A percentile compares a stretch with the other conserved stretches of the same genome.
These are phyloP conservation scores for Synaphobranchus kaupii DNA, from an alignment of 2,797 vertebrate species.

Conservation along the genomic window DNA sequence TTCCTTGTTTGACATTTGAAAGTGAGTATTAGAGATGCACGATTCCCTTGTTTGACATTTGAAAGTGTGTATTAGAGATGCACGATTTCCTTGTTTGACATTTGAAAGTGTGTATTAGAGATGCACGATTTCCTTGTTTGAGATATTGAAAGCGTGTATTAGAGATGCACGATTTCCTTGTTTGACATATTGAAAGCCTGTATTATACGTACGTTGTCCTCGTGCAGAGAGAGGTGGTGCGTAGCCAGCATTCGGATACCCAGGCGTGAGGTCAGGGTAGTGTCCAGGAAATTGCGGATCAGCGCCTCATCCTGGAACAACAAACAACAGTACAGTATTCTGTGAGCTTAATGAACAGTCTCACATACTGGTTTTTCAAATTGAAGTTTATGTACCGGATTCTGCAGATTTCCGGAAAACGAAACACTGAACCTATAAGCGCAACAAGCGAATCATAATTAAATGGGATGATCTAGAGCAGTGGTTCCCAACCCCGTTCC, in stretches of 20 bases:
- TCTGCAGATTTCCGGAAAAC: background rate
- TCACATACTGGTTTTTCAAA: background rate
- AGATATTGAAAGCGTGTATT: no score
- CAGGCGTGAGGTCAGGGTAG: slow-evolving; percentile 88
- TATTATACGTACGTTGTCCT: slow-evolving; percentile 63
- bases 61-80: background rate
- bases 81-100: no score
- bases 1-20: background rate
- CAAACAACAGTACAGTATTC: background rate
- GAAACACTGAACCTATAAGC: background rate
- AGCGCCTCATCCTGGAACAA: slow-evolving; percentile 79
- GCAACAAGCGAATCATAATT: no score
- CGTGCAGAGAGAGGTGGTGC: slow-evolving; percentile 87
- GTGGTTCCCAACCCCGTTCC: no score
- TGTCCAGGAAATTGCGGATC: slow-evolving; percentile 84
- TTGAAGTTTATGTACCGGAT: background rate
- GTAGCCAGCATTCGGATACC: slow-evolving; percentile 93
- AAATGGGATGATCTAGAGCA: no score
- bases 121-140: no score
- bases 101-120: no score
- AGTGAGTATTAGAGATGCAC: background rate
- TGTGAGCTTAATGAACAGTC: background rate
- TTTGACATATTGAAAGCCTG: no score
- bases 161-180: no score
- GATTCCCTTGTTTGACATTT: background rate